Percentiles rank a stretch among this genome's conserved stretches.
Evolutionary conservation across 2,888 invertebrate species (phyloP).

Genomic region (Ennomos fuscantarius): DNA sequence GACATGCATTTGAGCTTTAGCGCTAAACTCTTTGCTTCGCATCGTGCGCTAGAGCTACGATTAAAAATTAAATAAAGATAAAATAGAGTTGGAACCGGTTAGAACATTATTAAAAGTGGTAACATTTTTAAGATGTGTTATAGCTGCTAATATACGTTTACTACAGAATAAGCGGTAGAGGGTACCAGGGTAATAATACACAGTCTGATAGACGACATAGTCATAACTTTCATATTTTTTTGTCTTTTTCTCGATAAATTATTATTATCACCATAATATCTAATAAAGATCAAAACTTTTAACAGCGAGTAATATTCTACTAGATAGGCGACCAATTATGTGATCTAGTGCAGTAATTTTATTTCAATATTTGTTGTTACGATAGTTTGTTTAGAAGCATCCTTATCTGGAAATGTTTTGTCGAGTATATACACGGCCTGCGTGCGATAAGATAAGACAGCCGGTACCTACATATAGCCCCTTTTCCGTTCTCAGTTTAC

Average conservation of each 20-base stretch:
- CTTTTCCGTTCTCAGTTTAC: too few relatives aligned
- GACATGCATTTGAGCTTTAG: too few relatives aligned
- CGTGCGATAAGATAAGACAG: too few relatives aligned
- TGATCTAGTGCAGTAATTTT: slow-evolving; percentile 3
- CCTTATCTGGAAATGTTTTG: background rate
- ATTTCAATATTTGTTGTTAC: background rate
- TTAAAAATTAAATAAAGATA: too few relatives aligned
- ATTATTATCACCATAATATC: slow-evolving; percentile 11
- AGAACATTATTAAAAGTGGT: slow-evolving; percentile 12
- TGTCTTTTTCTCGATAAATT: slow-evolving; percentile 23
- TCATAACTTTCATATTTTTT: slow-evolving; percentile 24
- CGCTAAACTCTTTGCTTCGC: too few relatives aligned
- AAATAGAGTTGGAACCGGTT: too few relatives aligned
- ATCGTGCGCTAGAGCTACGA: too few relatives aligned
- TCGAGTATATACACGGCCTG: too few relatives aligned
- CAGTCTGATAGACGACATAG: slow-evolving; percentile 28
- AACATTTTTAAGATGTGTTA: background rate
- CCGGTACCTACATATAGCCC: too few relatives aligned
- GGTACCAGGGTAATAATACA: slow-evolving; percentile 11
- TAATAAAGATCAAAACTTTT: slow-evolving; percentile 22
- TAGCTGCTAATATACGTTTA: background rate
- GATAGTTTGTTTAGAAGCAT: slow-evolving; percentile 2
- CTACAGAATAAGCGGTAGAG: slow-evolving; percentile 5
- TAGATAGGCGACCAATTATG: slow-evolving; percentile 17
- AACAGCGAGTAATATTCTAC: slow-evolving; percentile 7